Evolutionary conservation across 2,888 invertebrate genomes (phyloP).

Genomic region (Deilephila elpenor): DNA sequence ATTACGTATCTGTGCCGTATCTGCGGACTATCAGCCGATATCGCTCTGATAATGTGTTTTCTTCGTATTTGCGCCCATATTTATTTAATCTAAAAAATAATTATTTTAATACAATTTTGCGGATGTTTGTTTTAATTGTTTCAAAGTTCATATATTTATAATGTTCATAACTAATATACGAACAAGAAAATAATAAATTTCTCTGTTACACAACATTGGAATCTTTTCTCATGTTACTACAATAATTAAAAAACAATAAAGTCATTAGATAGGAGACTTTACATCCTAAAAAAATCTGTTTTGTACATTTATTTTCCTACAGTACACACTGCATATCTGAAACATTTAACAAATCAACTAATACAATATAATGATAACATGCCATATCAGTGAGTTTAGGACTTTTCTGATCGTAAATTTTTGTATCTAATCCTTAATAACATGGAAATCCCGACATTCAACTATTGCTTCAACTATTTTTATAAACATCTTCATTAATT

Average conservation of each 20-base stretch:
- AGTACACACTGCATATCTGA: neutral
- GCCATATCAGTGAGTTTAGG: no score
- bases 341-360: neutral
- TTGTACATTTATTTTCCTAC: neutral
- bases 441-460: no score
- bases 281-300: no score
- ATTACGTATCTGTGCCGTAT: constrained; percentile 70
- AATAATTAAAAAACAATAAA: neutral
- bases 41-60: constrained; percentile 21
- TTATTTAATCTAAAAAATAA: neutral
- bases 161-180: no score
- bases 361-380: no score
- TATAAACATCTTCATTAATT: no score
- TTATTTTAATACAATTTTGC: neutral
- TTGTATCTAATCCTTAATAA: no score
- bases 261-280: neutral
- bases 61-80: neutral
- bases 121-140: neutral
- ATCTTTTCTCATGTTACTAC: no score
- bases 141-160: neutral
- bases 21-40: constrained; percentile 62
- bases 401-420: no score
- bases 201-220: no score
- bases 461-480: no score
- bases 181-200: no score